Conservation (phyloP, 2,797 vertebrate genomes). For the Rhincodon typus region DNA sequence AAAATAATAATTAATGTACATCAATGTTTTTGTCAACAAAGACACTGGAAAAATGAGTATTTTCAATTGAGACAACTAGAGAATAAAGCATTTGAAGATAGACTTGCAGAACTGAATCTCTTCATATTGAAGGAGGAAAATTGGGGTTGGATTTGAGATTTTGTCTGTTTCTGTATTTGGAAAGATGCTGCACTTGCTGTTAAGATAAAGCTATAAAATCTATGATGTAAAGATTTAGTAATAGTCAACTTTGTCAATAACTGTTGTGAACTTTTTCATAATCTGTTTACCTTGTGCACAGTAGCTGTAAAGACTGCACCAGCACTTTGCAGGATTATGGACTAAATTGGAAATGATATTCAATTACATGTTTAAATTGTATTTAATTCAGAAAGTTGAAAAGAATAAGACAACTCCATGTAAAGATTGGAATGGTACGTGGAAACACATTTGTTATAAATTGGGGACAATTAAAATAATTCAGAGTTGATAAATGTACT, state of each 20-base stretch:
- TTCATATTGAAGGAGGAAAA: neutral
- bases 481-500: neutral
- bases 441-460: neutral
- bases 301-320: neutral
- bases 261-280: neutral
- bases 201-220: neutral
- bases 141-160: neutral
- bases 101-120: neutral
- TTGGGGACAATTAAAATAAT: neutral
- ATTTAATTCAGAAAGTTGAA: neutral
- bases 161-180: neutral
- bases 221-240: neutral
- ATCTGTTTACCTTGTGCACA: neutral
- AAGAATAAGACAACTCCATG: neutral
- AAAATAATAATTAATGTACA: no score
- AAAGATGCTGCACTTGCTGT: neutral
- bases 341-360: neutral
- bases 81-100: neutral
- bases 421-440: neutral
- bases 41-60: no score
- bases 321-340: neutral
- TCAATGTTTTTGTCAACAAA: no score
- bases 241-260: neutral
- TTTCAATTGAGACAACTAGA: no score
- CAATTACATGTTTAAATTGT: neutral